Base-by-base conservation (phyloP, 2,113 vertebrate genomes). In the Pseudorectes ferrugineus region DNA sequence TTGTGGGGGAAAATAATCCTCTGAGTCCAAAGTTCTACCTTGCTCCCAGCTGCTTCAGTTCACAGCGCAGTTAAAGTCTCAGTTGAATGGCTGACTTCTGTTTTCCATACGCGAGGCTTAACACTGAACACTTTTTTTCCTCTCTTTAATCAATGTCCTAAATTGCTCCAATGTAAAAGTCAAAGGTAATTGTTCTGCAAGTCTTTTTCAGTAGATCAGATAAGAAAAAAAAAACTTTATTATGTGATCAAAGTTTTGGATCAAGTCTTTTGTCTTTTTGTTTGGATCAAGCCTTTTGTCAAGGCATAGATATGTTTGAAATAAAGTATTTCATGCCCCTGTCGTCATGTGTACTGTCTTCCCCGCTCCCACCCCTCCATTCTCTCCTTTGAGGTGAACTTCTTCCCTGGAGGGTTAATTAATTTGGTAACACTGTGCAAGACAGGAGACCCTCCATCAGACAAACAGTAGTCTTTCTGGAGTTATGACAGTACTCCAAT, bases 281-380 rank as follows among this genome's bases (percentile, higher is more conserved):
- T 73, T 38, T 63, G 58, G 14, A 35, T n/a, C 42, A 65, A 65
- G 40, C 24, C 19, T 48, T 73, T 65, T 45, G 22, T 14, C 40
- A 84, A 38, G 23, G 28, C 33, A 31, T 4, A 57, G 40, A 5
- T 15, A 36, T 66, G n/a, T 24, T 71, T 40, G 22, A 88, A 17
- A 67, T 40, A 4, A 57, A 52, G 3, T 57, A 33, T 57, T 57
- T 79, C 16, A 17, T 54, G 15, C 12, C 21, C 16, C 16, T 31
- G 52, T 52, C 63, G 36, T 65, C 2, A 2, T 14, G 7, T 35
- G 20, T n/a, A 23, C 10, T 38, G 5, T 15, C 9, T 40, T 63
- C 4, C 11, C 7, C 2, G 1, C 9, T 28, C 7, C 18, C 11
- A 4, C 12, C 2, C 3, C 5, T 8, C 9, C 8, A 4, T 70